Base-by-base conservation (phyloP, 2,888 invertebrate species). In the Tanaodytes sp. region DNA sequence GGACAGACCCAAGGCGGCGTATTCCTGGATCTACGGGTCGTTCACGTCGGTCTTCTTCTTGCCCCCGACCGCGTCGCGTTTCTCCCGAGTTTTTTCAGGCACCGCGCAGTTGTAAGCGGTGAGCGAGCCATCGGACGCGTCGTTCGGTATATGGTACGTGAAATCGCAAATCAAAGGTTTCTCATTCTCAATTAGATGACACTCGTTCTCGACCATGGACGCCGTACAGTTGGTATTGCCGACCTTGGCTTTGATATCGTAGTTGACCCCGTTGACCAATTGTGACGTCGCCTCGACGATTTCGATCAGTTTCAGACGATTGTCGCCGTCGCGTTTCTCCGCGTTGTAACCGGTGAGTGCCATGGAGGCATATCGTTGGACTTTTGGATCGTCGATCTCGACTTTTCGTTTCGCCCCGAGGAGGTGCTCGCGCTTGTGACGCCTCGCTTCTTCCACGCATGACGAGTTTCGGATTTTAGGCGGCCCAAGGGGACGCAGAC, bases 181-280 rank as follows among this genome's bases (percentile, higher is more conserved):
- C 1, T 76, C 75, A 19, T 80, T 76, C 4, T 81, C 73, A 37
- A 81, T 75, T 33, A 82, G 62, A 20, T 77, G 55, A 27, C 82
- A 82, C n/a, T n/a, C n/a, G 16, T 76, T 75, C 11, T 79, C 76
- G 46, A 77, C 73, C 3, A 42, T 54, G 3, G 79, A 79, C 73
- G 86, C 87, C 6, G 82, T 77, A 72, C 90, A 90, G 65, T 86
- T 85, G 1, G 89, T 88, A 37, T 87, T 86, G 11, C 89, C 89
- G 6, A 91, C 81, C 73, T 87, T 85, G 45, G 89, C 88, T 70
- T 88, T 87, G 36, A 92, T 87, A 76, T 87, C 88, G 19, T 88
- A 89, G 46, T 88, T 77, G 23, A 83, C 75, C 18, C 90, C 91
- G 40, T 88, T 83, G 2, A 90, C 88, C 9, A 89, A 77, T 81